A percentile compares a stretch with the other conserved stretches of the same genome.
These are phyloP conservation scores for Tiliqua scincoides DNA, from an alignment of 2,113 vertebrate species.

Conservation along the genomic window DNA sequence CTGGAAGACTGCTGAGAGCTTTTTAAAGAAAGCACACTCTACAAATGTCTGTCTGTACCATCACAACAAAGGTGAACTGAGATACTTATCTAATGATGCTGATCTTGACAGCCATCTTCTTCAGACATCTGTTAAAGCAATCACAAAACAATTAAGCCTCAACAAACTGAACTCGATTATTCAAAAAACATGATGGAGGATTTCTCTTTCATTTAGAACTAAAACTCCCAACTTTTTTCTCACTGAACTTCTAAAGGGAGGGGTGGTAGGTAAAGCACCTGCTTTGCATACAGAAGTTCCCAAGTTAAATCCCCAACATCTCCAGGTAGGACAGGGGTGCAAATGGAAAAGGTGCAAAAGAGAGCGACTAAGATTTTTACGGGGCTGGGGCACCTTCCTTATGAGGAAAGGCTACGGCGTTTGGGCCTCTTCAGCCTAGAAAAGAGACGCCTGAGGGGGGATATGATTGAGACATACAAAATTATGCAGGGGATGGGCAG, in stretches of 20 bases:
- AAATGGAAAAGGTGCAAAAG: too few relatives aligned
- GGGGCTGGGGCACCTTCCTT: too few relatives aligned
- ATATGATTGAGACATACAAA: too few relatives aligned
- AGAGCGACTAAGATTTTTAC: too few relatives aligned
- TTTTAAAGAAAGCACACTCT: background rate
- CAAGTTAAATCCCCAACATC: too few relatives aligned
- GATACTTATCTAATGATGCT: conserved; percentile 71
- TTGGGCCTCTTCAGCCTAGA: too few relatives aligned
- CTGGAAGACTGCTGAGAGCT: background rate
- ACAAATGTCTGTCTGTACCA: background rate
- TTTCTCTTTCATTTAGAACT: background rate
- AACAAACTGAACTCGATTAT: conserved; percentile 13
- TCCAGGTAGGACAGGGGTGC: too few relatives aligned
- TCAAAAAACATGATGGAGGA: background rate
- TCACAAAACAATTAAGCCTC: conserved; percentile 12
- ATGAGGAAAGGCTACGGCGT: too few relatives aligned
- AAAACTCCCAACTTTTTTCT: background rate
- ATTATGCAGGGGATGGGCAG: too few relatives aligned
- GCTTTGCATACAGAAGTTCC: too few relatives aligned
- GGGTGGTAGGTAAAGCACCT: too few relatives aligned
- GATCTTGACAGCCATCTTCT: conserved; percentile 37
- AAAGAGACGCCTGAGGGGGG: too few relatives aligned
- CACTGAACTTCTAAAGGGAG: background rate
- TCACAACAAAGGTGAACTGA: conserved; percentile 42
- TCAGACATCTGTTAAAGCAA: conserved; percentile 65